Evolutionary conservation across 2,113 vertebrate species (phyloP).

Genomic region (Calcarius ornatus): DNA sequence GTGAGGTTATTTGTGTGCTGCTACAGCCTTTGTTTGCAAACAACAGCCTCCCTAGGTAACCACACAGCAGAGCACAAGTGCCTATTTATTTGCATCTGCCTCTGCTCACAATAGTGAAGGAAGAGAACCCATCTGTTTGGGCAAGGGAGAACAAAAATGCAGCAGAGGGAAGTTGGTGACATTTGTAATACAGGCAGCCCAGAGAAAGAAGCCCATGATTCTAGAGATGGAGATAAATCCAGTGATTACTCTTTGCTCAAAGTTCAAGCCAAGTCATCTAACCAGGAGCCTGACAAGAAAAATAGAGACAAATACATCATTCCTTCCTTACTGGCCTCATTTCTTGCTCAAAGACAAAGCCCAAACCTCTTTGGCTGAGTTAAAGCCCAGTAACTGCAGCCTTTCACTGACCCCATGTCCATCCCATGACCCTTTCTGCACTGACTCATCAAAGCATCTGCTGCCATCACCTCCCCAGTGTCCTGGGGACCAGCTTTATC

Average conservation of each 20-base stretch:
- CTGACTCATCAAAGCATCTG: neutral
- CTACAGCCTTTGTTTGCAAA: slow-evolving; percentile 26
- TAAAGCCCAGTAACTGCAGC: neutral
- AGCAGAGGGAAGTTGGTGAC: neutral
- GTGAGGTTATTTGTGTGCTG: neutral
- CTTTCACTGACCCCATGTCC: neutral
- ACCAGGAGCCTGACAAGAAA: neutral
- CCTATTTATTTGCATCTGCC: slow-evolving; percentile 5
- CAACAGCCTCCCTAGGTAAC: slow-evolving; percentile 40
- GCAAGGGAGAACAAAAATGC: neutral
- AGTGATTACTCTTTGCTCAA: neutral
- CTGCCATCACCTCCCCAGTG: neutral
- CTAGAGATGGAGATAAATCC: neutral
- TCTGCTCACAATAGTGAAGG: neutral
- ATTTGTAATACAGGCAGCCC: neutral
- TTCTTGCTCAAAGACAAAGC: neutral
- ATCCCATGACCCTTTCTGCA: neutral
- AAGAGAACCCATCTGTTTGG: neutral
- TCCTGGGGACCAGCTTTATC: neutral
- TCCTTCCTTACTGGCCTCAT: neutral
- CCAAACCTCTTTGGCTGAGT: neutral
- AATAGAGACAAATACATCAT: neutral
- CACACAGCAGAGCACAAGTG: neutral
- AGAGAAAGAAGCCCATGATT: neutral
- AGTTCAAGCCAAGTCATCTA: neutral